Evolutionary conservation across 2,888 invertebrate genomes (phyloP).

Genomic region (Metalampra italica): DNA sequence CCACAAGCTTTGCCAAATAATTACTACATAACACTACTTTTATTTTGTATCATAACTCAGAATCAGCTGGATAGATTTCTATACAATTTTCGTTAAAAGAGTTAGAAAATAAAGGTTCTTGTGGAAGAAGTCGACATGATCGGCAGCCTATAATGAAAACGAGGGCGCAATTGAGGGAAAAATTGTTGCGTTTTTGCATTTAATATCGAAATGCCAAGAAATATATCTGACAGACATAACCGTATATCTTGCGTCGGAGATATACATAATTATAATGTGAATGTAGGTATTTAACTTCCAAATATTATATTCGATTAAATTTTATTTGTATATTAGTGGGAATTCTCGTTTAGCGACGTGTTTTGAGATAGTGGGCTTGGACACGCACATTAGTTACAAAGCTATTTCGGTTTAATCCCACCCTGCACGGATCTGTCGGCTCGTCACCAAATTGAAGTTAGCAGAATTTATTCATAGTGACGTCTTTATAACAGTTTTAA

Average conservation of each 20-base stretch:
- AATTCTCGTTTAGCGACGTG: constrained; percentile 51
- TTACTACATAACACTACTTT: background rate
- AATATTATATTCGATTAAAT: constrained; percentile 6
- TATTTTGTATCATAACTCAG: no score
- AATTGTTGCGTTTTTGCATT: background rate
- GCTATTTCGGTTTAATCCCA: constrained; percentile 72
- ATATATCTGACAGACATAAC: constrained; percentile 1
- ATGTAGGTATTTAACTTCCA: background rate
- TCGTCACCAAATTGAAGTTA: constrained; percentile 49
- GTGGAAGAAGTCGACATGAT: no score
- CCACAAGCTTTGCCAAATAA: background rate
- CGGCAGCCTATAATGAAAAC: constrained; percentile 3
- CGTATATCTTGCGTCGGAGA: constrained; percentile 4
- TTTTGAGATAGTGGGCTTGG: constrained; percentile 59
- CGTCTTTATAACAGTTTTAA: no score
- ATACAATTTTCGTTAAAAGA: no score
- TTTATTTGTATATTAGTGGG: constrained; percentile 30
- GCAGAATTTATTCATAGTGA: constrained; percentile 11
- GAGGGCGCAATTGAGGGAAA: no score
- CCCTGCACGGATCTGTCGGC: constrained; percentile 51
- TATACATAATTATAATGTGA: constrained; percentile 4
- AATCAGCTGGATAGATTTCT: no score
- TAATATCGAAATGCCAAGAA: background rate
- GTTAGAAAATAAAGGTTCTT: no score
- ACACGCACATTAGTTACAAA: constrained; percentile 62